Evolutionary conservation across 2,888 invertebrate genomes (phyloP).

Genomic region (Tridacna crocea): DNA sequence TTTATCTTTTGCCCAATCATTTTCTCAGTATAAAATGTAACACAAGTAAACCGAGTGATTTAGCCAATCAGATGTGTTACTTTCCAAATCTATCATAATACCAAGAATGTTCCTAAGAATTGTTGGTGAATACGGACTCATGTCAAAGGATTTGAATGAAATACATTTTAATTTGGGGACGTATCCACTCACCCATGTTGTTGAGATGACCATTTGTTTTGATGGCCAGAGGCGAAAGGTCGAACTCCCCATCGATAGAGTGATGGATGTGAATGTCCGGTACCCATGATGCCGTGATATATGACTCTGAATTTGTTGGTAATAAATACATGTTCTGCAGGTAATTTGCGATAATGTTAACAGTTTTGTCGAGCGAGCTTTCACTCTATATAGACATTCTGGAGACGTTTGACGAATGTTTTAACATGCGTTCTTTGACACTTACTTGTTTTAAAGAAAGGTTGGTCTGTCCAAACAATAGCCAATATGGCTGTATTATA

Average conservation of each 20-base stretch:
- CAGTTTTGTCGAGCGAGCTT: conserved; percentile 27
- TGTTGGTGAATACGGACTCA: too few species aligned
- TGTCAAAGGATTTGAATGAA: too few species aligned
- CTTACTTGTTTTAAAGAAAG: conserved; percentile 13
- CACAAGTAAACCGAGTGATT: too few species aligned
- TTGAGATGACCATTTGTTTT: conserved; percentile 1
- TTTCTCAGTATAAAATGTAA: too few species aligned
- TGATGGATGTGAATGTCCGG: conserved; percentile 31
- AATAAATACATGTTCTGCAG: conserved; percentile 28
- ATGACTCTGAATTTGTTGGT: conserved; percentile 27
- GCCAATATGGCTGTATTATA: not conserved
- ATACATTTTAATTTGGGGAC: too few species aligned
- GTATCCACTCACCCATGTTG: too few species aligned
- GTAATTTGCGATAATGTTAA: conserved; percentile 30
- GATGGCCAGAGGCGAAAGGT: conserved; percentile 5
- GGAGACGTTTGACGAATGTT: conserved; percentile 28
- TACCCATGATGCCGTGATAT: conserved; percentile 23
- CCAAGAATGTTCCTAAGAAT: too few species aligned
- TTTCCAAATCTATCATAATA: too few species aligned
- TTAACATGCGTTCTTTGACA: conserved; percentile 18
- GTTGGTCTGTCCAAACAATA: not conserved
- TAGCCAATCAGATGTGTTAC: too few species aligned
- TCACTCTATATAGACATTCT: conserved; percentile 18
- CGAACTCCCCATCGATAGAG: conserved; percentile 3
- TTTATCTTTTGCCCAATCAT: too few species aligned